Percentiles rank a stretch among this genome's conserved stretches.
phyloP scores from a whole-genome alignment of 30 jellyfish, hydroid and myxozoan genomes.

The Chrysaora quinquecirrha region DNA sequence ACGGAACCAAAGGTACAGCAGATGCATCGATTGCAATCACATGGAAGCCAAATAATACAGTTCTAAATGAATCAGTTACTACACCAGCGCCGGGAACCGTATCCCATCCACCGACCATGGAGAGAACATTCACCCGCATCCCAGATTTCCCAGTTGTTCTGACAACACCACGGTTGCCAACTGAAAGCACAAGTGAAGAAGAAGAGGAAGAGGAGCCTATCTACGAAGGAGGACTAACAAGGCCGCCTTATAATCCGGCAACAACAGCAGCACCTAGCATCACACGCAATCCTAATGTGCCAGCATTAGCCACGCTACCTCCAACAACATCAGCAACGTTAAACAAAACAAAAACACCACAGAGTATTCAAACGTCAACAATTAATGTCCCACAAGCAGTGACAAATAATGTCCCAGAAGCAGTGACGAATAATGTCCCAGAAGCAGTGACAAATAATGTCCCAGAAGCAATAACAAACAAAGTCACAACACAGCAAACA shows the following conservation, averaged over 20 bases:
- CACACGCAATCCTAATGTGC: slow-evolving; percentile 34
- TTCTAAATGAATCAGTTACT: slow-evolving; percentile 4
- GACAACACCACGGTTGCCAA: slow-evolving; percentile 65
- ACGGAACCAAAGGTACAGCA: neutral
- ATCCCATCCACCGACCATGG: slow-evolving; percentile 57
- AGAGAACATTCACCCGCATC: slow-evolving; percentile 56
- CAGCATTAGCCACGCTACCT: slow-evolving; percentile 25
- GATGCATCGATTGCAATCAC: slow-evolving; percentile 34
- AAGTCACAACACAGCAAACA: neutral
- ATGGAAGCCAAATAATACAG: slow-evolving; percentile 51
- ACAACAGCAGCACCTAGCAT: slow-evolving; percentile 40
- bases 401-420: neutral
- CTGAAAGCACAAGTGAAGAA: neutral
- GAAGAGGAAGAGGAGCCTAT: slow-evolving; percentile 43
- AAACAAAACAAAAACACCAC: slow-evolving; percentile 13
- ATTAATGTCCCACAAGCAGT: neutral
- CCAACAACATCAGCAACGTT: neutral
- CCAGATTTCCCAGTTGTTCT: slow-evolving; percentile 68
- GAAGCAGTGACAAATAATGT: too few relatives aligned
- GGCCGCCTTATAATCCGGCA: slow-evolving; percentile 52
- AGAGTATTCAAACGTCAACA: neutral
- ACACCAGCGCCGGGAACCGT: slow-evolving; percentile 3
- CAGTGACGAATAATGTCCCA: neutral
- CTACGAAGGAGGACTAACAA: slow-evolving; percentile 33
- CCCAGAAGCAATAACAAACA: neutral